These are phyloP conservation scores for Grantiella picta DNA, from an alignment of 2,113 vertebrate species.

Conservation along the genomic window DNA sequence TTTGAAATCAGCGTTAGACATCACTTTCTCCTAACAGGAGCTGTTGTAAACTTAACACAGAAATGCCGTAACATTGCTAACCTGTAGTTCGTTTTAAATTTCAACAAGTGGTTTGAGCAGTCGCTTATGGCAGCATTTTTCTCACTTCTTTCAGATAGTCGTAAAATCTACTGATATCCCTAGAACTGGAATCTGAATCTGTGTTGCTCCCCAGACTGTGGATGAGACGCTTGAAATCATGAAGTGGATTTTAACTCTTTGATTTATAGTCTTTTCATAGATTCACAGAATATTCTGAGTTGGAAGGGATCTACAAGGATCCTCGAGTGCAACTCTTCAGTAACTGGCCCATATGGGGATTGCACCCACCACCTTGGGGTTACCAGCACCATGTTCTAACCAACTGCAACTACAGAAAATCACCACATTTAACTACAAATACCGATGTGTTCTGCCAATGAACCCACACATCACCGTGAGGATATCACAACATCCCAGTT, in stretches of 20 bases:
- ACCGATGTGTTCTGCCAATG: slow-evolving; percentile 14
- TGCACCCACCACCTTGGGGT: background rate
- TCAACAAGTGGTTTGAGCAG: background rate
- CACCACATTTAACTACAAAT: slow-evolving; percentile 48
- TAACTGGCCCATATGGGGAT: accelerated
- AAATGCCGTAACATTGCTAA: accelerated
- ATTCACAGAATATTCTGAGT: background rate
- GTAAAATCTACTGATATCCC: background rate
- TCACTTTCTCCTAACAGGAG: accelerated
- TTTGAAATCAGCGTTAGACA: accelerated
- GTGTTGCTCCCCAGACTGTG: background rate
- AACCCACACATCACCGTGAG: background rate
- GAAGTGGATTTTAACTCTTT: background rate
- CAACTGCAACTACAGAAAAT: background rate
- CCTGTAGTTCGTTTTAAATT: accelerated
- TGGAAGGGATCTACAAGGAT: background rate
- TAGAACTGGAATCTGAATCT: background rate
- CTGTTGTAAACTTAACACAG: background rate
- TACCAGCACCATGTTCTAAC: background rate
- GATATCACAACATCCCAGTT: slow-evolving; percentile 22
- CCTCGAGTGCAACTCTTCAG: background rate
- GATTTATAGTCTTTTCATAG: background rate
- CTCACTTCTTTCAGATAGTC: background rate
- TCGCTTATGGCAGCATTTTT: background rate
- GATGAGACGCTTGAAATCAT: background rate